These are phyloP conservation scores for Sciurus carolinensis DNA, from an alignment of 2,797 vertebrate genomes.

Conservation along the genomic window DNA sequence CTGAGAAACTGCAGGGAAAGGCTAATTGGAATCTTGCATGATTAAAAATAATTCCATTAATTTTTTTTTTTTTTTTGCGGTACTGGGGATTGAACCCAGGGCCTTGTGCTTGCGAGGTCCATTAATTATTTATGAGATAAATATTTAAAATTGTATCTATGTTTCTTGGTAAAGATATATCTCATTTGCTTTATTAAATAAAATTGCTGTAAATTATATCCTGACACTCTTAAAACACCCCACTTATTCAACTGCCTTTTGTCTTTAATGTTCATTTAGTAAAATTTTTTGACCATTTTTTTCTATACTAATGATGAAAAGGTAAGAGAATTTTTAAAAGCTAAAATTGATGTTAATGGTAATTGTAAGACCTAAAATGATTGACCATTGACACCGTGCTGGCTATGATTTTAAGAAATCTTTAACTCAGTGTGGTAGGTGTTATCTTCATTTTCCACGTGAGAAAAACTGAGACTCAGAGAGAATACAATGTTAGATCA, in stretches of 20 bases:
- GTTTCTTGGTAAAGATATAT: slow-evolving; percentile 1
- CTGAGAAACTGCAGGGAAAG: background rate
- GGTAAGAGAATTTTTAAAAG: background rate
- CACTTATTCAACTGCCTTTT: background rate
- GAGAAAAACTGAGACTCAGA: background rate
- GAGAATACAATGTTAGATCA: background rate
- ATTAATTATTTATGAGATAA: background rate
- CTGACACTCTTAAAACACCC: background rate
- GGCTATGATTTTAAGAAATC: background rate
- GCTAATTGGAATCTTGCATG: background rate
- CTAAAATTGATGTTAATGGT: background rate
- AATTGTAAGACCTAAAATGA: background rate
- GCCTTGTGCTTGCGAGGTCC: no score
- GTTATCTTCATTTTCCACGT: background rate
- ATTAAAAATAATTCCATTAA: slow-evolving; percentile 36
- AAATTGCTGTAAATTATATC: background rate
- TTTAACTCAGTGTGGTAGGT: background rate
- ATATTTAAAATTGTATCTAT: background rate
- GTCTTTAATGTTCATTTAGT: background rate
- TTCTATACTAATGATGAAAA: background rate
- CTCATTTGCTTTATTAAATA: background rate
- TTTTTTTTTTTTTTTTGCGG: background rate
- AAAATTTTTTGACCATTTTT: slow-evolving; percentile 10
- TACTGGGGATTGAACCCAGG: no score
- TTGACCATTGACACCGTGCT: background rate